These are phyloP conservation scores for Silurus meridionalis DNA, from an alignment of 2,113 vertebrate species.

Conservation along the genomic window DNA sequence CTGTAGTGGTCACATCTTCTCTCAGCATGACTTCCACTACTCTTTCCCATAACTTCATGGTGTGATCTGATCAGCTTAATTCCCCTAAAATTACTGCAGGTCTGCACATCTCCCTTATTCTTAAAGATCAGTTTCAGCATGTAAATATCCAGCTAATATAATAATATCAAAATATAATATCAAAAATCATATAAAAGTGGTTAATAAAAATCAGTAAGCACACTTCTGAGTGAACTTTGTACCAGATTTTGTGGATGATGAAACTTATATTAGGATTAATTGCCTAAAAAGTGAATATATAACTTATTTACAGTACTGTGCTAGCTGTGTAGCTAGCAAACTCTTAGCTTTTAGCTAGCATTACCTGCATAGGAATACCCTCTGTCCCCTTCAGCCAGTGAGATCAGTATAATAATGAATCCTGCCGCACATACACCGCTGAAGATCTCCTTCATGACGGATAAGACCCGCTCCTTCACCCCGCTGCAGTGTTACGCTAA, in stretches of 20 bases:
- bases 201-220: not conserved
- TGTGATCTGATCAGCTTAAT: too few relatives aligned
- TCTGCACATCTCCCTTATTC: too few relatives aligned
- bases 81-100: too few relatives aligned
- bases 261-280: not conserved
- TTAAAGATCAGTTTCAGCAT: too few relatives aligned
- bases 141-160: not conserved
- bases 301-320: not conserved
- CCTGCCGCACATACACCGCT: not conserved
- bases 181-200: too few relatives aligned
- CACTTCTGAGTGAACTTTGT: not conserved
- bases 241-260: not conserved
- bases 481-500: not conserved
- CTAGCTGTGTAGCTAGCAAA: not conserved
- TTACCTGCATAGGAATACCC: constrained; percentile 54
- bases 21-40: too few relatives aligned
- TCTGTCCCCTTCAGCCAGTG: constrained; percentile 22
- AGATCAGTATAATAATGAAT: not conserved
- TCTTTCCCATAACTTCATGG: too few relatives aligned
- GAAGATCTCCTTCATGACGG: not conserved
- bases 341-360: not conserved
- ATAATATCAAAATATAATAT: too few relatives aligned
- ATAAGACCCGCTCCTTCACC: not conserved
- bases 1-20: too few relatives aligned
- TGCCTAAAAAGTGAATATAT: too few relatives aligned